Conservation (phyloP, 2,888 invertebrate species). For the Euzetes globulus region DNA sequence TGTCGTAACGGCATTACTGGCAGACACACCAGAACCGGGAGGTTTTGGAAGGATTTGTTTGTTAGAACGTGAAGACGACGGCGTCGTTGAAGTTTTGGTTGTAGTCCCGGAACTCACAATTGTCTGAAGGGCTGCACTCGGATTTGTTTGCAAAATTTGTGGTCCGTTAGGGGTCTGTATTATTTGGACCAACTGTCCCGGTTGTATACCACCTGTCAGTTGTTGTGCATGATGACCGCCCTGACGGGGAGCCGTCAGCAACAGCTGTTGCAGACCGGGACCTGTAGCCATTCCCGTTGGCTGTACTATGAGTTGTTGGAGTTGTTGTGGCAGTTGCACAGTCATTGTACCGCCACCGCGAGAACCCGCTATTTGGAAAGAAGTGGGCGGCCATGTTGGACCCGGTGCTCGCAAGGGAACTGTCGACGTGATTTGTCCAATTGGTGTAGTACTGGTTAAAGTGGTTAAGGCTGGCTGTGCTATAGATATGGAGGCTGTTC, state of each 20-base stretch:
- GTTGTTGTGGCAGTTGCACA: conserved; percentile 29
- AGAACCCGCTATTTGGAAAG: conserved; percentile 23
- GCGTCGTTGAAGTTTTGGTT: conserved; percentile 17
- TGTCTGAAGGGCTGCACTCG: conserved; percentile 12
- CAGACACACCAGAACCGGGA: conserved; percentile 36
- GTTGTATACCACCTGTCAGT: conserved; percentile 15
- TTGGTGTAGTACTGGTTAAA: neutral
- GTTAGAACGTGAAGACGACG: conserved; percentile 50
- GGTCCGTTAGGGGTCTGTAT: conserved; percentile 39
- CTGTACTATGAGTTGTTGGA: conserved; percentile 33
- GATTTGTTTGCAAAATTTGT: conserved; percentile 16
- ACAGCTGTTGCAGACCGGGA: conserved; percentile 15
- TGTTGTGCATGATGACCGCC: neutral
- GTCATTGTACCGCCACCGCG: conserved; percentile 5
- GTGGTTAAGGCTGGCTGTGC: neutral
- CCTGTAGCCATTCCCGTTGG: neutral
- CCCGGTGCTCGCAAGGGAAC: neutral
- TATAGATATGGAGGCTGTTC: conserved; percentile 8
- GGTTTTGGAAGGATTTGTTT: conserved; percentile 49
- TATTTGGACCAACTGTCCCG: conserved; percentile 40
- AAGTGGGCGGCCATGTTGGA: neutral
- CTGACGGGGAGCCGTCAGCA: conserved; percentile 10
- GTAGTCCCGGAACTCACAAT: neutral
- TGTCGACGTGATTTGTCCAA: neutral
- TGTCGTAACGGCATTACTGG: conserved; percentile 16